phyloP scores from a whole-genome alignment of 2,113 vertebrate species.

The Leiothrix lutea region DNA sequence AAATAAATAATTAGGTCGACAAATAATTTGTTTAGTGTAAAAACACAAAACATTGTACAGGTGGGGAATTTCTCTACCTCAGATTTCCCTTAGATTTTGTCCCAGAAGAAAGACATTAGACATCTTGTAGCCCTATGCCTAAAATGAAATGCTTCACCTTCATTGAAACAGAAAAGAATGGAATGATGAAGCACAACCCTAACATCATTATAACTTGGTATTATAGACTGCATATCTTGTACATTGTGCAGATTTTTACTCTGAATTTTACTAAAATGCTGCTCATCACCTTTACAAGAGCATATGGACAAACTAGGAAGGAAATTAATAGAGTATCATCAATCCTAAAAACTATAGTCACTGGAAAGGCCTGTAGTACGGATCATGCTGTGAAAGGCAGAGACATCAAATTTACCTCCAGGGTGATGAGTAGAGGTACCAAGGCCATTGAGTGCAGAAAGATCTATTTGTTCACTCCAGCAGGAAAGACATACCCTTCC shows the following conservation, averaged over 20 bases:
- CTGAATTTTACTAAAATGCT: not conserved
- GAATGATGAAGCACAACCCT: not conserved
- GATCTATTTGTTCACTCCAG: not conserved
- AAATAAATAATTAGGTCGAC: not conserved
- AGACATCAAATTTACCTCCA: not conserved
- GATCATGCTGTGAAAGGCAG: not conserved
- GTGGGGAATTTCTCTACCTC: not conserved
- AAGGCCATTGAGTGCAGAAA: not conserved
- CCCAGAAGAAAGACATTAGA: not conserved
- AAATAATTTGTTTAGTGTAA: not conserved
- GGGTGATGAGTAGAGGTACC: rapidly evolving
- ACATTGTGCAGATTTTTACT: not conserved
- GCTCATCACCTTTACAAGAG: not conserved
- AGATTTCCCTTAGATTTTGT: not conserved
- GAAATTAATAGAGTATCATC: not conserved
- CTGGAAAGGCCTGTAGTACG: not conserved
- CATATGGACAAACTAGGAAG: not conserved
- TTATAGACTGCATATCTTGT: not conserved
- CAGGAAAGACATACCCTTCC: not conserved
- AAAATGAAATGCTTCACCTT: not conserved
- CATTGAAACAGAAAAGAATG: not conserved
- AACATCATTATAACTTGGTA: not conserved
- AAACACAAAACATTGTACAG: not conserved
- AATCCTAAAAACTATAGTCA: not conserved
- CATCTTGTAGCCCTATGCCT: not conserved